Evolutionary conservation across 1,140 invertebrate genomes (phyloP).

Genomic region (Semibalanus balanoides): DNA sequence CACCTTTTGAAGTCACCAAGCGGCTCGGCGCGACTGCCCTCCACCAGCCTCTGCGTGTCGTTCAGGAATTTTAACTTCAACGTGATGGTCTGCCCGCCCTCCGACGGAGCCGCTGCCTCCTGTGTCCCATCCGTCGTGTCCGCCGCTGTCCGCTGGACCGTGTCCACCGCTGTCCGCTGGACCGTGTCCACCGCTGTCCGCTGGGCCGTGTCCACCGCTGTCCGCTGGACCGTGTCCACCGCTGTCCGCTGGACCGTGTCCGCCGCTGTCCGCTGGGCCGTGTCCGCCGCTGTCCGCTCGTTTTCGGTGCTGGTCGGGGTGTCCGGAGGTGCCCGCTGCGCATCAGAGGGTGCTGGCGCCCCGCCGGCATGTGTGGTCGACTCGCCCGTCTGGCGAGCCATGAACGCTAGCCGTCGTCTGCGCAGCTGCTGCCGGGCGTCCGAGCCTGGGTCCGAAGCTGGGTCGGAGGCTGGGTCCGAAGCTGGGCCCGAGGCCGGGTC

Average conservation of each 20-base stretch:
- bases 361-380: no score
- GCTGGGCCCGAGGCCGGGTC: neutral
- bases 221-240: neutral
- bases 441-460: neutral
- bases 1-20: conserved; percentile 77
- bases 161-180: neutral
- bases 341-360: no score
- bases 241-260: neutral
- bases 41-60: conserved; percentile 64
- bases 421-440: neutral
- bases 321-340: neutral
- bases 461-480: neutral
- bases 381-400: neutral
- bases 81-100: conserved; percentile 37
- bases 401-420: neutral
- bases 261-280: no score
- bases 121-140: neutral
- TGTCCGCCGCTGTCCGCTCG: neutral
- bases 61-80: conserved; percentile 73
- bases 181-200: neutral
- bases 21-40: conserved; percentile 52
- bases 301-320: no score
- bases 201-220: neutral
- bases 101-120: neutral
- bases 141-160: neutral